Evolutionary conservation across 2,888 invertebrate species (phyloP), one percentile per base, ranked within the genome.

Genomic region (Neuroscelio doddi): DNA sequence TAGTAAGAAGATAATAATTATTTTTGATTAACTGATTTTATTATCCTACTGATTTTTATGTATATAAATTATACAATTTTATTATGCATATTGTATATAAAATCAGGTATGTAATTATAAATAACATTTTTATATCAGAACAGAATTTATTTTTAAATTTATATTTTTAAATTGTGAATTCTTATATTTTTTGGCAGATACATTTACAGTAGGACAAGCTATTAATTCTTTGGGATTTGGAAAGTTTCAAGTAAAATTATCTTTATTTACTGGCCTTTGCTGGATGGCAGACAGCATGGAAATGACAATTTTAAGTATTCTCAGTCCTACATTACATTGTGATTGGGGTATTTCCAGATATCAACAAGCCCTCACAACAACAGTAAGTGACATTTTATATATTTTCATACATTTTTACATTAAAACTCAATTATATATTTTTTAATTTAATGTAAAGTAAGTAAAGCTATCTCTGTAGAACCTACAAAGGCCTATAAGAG

Each of bases 241-340:
- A 27, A 93, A 92, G 89, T 95, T 95, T 81, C 95, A 95, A 90
- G 93, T 94, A 0, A 94, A 94, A 81, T 82, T 95, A 39, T 94
- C 94, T 0, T 86, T 94, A 12, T 92, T 93, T 78, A 94, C 94
- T 12, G 95, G 95, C 0, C 86, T 94, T 0, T 94, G 94, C 80
- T 94, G 95, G 97, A 97, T 97, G 96, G 96, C 97, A 0, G 97
- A 97, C 84, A 96, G 96, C 52, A 97, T 97, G 97, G 97, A 97
- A 86, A 97, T 97, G 95, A 97, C 97, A 79, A 96, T 98, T 76
- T 86, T 97, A 29, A 95, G 96, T 73, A 96, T 98, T 66, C 86
- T 98, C 30, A 95, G 96, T 10, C 97, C 97, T 8, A 95, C 97
- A 0, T 86, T 98, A 49, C 96, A 96, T 80, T 98, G 97, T 84